phyloP scores from a whole-genome alignment of 1,140 invertebrate genomes.

The Drosophila malerkotliana region DNA sequence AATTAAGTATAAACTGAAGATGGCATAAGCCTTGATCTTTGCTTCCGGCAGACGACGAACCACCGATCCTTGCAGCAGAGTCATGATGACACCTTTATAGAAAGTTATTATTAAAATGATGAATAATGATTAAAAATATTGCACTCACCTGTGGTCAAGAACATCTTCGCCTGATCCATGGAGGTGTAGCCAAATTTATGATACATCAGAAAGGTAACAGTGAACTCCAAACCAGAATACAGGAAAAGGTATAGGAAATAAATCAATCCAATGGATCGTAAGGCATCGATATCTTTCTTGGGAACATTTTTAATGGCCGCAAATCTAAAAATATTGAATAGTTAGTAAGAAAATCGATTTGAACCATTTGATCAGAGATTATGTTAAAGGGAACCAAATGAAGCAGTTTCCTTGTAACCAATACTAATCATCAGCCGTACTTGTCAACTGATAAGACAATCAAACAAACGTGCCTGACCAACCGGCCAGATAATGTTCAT shows the following conservation, averaged over 20 bases:
- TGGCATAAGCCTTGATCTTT: conserved; percentile 90
- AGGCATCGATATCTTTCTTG: conserved; percentile 86
- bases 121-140: neutral
- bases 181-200: conserved; percentile 95
- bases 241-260: conserved; percentile 98
- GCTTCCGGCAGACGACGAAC: conserved; percentile 91
- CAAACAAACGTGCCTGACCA: conserved; percentile 32
- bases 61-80: conserved; percentile 95
- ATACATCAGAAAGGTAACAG: conserved; percentile 98
- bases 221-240: conserved; percentile 99
- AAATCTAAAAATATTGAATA: conserved; percentile 84
- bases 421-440: conserved; percentile 19
- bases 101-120: conserved; percentile 12
- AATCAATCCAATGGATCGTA: conserved; percentile 91
- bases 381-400: conserved; percentile 4
- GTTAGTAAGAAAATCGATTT: conserved; percentile 15
- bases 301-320: conserved; percentile 87
- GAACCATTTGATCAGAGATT: conserved; percentile 4
- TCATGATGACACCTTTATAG: conserved; percentile 90
- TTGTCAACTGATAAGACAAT: conserved; percentile 46
- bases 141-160: conserved; percentile 92
- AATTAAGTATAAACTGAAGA: conserved; percentile 92
- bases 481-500: conserved; percentile 34
- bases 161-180: conserved; percentile 99
- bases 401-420: conserved; percentile 7